Conservation (phyloP, 2,888 invertebrate species). For the Phyllotreta striolata region DNA sequence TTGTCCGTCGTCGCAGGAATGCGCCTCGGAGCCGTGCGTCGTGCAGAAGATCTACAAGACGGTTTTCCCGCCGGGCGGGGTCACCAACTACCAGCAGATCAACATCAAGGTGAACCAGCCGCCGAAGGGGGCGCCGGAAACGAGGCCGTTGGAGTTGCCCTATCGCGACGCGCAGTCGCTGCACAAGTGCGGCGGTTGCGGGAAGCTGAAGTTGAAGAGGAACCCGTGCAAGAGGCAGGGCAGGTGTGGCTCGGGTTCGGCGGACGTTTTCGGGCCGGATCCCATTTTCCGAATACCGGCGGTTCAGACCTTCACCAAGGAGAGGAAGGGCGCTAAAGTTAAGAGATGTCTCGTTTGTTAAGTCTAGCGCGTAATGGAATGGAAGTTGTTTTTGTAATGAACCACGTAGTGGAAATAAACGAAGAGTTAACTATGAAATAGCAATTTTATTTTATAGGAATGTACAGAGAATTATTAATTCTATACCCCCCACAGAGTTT, state of each 20-base stretch:
- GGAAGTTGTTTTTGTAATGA: no score
- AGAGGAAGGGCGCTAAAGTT: no score
- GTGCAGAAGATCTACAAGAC: constrained; percentile 9
- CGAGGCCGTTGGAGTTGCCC: no score
- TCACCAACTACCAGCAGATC: constrained; percentile 8
- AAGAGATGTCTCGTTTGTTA: no score
- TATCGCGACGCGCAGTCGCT: no score
- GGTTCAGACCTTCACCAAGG: background rate
- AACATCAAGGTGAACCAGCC: constrained; percentile 6
- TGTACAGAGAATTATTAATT: no score
- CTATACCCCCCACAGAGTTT: no score
- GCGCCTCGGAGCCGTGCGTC: background rate
- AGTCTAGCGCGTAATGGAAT: no score
- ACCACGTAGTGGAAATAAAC: no score
- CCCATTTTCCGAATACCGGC: background rate
- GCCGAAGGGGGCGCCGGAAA: no score
- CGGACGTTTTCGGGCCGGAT: background rate
- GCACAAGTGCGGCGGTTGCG: background rate
- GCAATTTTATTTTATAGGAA: no score
- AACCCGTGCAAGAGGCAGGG: background rate
- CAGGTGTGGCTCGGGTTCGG: background rate
- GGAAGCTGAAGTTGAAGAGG: constrained; percentile 4
- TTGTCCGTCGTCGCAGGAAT: background rate
- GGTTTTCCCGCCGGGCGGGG: background rate
- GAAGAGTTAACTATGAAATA: no score